Conservation (phyloP, 2,797 vertebrate species). For the Petrocephalus sullivani region DNA sequence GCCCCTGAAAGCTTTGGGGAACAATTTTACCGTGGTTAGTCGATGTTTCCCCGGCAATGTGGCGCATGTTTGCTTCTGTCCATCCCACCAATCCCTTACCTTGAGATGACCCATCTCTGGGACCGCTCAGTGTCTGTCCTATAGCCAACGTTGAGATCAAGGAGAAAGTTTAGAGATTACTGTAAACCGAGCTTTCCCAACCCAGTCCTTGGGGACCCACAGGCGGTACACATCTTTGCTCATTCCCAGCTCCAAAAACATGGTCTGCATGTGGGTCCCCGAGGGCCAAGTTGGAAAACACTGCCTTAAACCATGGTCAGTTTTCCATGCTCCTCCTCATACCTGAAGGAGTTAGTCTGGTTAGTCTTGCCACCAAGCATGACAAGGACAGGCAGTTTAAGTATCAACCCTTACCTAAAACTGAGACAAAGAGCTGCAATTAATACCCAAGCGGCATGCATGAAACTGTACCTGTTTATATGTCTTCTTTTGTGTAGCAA, state of each 20-base stretch:
- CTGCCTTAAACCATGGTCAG: neutral
- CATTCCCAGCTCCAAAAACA: neutral
- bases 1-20: conserved; percentile 74
- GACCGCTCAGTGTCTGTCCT: conserved; percentile 70
- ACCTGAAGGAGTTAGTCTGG: neutral
- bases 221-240: neutral
- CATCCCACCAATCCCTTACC: conserved; percentile 49
- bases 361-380: neutral
- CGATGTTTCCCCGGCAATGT: neutral
- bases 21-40: conserved; percentile 54
- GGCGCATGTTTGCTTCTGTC: conserved; percentile 24
- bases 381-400: neutral
- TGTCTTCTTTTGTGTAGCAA: neutral
- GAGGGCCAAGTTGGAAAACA: neutral
- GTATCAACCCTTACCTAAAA: neutral
- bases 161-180: conserved; percentile 41
- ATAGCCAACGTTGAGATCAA: conserved; percentile 52
- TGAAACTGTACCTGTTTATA: neutral
- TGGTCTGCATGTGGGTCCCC: neutral
- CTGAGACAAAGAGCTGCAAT: neutral
- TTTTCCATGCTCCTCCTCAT: conserved; percentile 15
- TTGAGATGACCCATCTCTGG: conserved; percentile 68
- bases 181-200: conserved; percentile 19
- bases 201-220: neutral
- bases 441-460: neutral